phyloP scores from a whole-genome alignment of 1,140 invertebrate genomes.

The Heliconius melpomene region DNA sequence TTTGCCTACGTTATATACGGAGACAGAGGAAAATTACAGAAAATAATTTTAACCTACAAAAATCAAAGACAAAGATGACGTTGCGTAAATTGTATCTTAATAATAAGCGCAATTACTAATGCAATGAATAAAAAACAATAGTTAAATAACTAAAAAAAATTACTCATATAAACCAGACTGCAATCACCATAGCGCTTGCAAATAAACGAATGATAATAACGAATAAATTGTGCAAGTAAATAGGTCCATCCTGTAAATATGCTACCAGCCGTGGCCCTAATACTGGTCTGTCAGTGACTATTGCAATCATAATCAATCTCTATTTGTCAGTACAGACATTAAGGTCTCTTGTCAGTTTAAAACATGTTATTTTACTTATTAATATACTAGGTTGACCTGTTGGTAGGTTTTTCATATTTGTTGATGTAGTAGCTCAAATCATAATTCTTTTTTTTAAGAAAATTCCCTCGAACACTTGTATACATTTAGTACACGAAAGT shows the following conservation, averaged over 20 bases:
- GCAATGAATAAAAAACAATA: too few relatives aligned
- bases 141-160: too few relatives aligned
- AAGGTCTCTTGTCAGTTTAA: conserved; percentile 2
- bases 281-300: conserved; percentile 7
- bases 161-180: background rate
- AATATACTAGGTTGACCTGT: background rate
- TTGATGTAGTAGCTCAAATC: too few relatives aligned
- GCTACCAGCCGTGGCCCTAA: conserved; percentile 8
- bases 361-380: background rate
- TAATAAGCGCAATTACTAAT: too few relatives aligned
- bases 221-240: conserved; percentile 7
- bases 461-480: too few relatives aligned
- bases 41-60: too few relatives aligned
- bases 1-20: too few relatives aligned
- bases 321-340: conserved; percentile 16
- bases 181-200: background rate
- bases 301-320: conserved; percentile 21
- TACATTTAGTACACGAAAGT: too few relatives aligned
- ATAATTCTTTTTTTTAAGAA: too few relatives aligned
- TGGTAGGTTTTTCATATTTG: background rate
- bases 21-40: too few relatives aligned
- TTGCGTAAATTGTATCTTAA: background rate
- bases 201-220: conserved; percentile 9
- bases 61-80: background rate
- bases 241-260: conserved; percentile 13